phyloP scores from a whole-genome alignment of 2,888 invertebrate species.

The Gerosis bhagava region DNA sequence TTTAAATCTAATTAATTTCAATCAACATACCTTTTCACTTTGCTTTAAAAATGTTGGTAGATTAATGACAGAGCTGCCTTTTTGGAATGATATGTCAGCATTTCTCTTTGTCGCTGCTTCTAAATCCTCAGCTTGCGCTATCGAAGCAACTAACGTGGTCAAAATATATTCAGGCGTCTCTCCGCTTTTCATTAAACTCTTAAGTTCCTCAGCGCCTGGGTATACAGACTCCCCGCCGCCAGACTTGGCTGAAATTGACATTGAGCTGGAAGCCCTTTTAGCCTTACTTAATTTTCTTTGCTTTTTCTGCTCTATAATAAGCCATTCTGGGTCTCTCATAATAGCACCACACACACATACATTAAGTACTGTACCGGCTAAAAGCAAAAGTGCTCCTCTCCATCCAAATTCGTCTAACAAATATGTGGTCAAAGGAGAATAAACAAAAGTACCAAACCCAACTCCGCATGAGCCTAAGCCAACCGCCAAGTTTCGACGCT shows the following conservation, averaged over 20 bases:
- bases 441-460: constrained; percentile 94
- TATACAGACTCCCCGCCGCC: constrained; percentile 81
- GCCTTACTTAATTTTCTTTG: constrained; percentile 74
- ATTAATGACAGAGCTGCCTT: constrained; percentile 87
- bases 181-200: constrained; percentile 87
- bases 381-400: constrained; percentile 89
- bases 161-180: constrained; percentile 86
- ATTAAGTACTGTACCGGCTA: constrained; percentile 93
- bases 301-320: constrained; percentile 84
- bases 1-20: background rate
- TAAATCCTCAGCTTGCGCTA: constrained; percentile 74
- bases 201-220: constrained; percentile 85
- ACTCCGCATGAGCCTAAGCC: constrained; percentile 95
- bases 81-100: constrained; percentile 65
- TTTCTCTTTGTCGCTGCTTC: constrained; percentile 73
- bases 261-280: constrained; percentile 75
- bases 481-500: constrained; percentile 92
- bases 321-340: constrained; percentile 95
- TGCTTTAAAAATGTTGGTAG: constrained; percentile 90
- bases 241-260: constrained; percentile 75
- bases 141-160: constrained; percentile 83
- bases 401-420: constrained; percentile 90
- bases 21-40: constrained; percentile 84
- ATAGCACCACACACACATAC: constrained; percentile 93
- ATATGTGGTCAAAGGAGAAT: constrained; percentile 91